Evolutionary conservation across 2,888 invertebrate genomes (phyloP).

Genomic region (Callinectes sapidus): DNA sequence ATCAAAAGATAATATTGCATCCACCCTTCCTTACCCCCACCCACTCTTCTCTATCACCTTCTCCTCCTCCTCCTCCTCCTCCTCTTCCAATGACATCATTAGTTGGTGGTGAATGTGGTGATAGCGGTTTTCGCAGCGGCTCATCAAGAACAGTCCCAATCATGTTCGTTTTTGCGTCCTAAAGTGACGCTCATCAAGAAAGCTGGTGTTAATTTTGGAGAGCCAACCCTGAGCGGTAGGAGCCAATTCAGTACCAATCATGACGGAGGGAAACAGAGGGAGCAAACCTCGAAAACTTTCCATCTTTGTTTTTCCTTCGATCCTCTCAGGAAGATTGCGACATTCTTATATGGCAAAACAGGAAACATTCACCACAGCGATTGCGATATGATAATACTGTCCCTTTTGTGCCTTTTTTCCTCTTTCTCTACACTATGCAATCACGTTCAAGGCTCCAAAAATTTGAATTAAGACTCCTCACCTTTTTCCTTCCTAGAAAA

Average conservation of each 20-base stretch:
- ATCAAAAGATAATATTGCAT: not conserved
- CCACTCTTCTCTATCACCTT: not conserved
- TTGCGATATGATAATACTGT: not conserved
- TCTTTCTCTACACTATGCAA: not conserved
- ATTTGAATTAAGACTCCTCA: not conserved
- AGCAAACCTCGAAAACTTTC: not conserved
- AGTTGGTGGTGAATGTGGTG: not conserved
- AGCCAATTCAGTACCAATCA: not conserved
- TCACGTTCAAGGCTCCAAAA: not conserved
- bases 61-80: not conserved
- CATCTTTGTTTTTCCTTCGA: not conserved
- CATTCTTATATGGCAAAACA: not conserved
- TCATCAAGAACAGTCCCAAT: not conserved
- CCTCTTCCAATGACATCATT: not conserved
- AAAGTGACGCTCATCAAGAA: not conserved
- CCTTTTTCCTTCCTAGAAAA: not conserved
- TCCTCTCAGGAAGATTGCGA: not conserved
- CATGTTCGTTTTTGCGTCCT: not conserved
- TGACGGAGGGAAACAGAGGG: not conserved
- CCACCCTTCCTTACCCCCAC: not conserved
- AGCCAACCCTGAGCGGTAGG: not conserved
- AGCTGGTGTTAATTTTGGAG: not conserved
- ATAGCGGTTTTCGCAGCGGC: no score
- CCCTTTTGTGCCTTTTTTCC: not conserved
- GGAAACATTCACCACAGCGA: not conserved